A percentile compares a stretch with the other conserved stretches of the same genome.
These are phyloP conservation scores for Gibbula magus DNA, from an alignment of 2,888 invertebrate genomes.

Conservation along the genomic window DNA sequence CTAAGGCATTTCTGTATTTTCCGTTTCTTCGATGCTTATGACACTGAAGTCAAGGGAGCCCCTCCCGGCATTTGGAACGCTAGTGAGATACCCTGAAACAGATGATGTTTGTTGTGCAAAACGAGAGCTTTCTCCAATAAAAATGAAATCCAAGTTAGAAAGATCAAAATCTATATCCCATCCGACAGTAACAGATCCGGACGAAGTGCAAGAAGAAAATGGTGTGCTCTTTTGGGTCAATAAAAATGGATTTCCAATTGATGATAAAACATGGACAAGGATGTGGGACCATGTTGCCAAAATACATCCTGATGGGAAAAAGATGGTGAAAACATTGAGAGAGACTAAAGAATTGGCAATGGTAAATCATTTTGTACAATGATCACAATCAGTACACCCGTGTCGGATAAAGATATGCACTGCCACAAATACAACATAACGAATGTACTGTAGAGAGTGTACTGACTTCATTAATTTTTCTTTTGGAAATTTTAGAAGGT, in stretches of 20 bases:
- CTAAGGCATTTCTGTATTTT: too few relatives aligned
- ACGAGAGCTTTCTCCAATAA: neutral
- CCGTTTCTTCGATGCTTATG: neutral
- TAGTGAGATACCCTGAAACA: conserved; percentile 39
- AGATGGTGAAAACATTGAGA: conserved; percentile 9
- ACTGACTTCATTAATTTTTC: too few relatives aligned
- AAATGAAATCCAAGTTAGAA: neutral
- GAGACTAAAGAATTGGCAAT: neutral
- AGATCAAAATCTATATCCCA: neutral
- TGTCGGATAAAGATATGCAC: too few relatives aligned
- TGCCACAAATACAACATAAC: too few relatives aligned
- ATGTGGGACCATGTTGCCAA: conserved; percentile 74
- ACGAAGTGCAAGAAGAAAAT: conserved; percentile 66
- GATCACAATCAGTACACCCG: too few relatives aligned
- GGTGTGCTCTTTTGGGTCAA: conserved; percentile 74
- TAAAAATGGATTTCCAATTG: conserved; percentile 73
- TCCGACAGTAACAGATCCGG: conserved; percentile 40
- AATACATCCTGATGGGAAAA: conserved; percentile 68
- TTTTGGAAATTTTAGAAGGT: too few relatives aligned
- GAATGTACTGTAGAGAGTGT: too few relatives aligned
- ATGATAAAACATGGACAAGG: conserved; percentile 71
- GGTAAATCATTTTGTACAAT: neutral
- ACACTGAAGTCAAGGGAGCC: neutral
- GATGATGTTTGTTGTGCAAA: conserved; percentile 23
- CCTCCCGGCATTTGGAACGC: conserved; percentile 37